Base-by-base conservation (phyloP, 2,888 invertebrate genomes). In the Eudasyphora cyanicolor region DNA sequence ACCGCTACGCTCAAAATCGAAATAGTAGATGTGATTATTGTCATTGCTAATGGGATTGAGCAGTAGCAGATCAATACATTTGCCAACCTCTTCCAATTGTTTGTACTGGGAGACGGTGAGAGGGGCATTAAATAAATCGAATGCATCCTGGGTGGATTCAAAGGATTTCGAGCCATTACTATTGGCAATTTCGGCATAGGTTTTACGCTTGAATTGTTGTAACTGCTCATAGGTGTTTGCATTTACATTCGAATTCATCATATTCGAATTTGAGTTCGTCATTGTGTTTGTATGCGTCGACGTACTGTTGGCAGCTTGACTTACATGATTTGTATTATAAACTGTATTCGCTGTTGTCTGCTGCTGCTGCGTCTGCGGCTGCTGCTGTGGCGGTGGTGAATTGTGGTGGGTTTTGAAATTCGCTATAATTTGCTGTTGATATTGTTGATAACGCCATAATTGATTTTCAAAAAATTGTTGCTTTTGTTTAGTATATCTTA, bases 1-100 rank as follows among this genome's bases (percentile, higher is more conserved):
- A 8, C 95, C 95, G 91, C 95, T 95, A 76, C 96, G 95, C 89
- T 96, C 96, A 87, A 96, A 94, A 90, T 96, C 95, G 91, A 96
- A 96, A 90, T 94, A 96, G 91, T 95, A 96, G 82, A 96, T 93
- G 14, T 96, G 96, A 89, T 94, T 95, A 67, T 94, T 93, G 87
- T 93, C 94, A 78, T 92, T 88, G 62, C 91, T 88, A 0, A 84
- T 84, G 10, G 94, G 94, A 85, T 93, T 94, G 32, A 93, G 92
- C 4, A 94, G 92, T 0, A 94, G 91, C 45, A 90, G 76, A 1
- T 67, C 67, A 8, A 67, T 67, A n/a, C 67, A 67, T 14, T 67
- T 67, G 38, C 62, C 64, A 38, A 12, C 64, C 51, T 42, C 69
- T n/a, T 38, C 62, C 27, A 24, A 60, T 42, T 51, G 76, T 64